phyloP scores from a whole-genome alignment of 1,140 invertebrate species.

The Pygmarrhopalites habei region DNA sequence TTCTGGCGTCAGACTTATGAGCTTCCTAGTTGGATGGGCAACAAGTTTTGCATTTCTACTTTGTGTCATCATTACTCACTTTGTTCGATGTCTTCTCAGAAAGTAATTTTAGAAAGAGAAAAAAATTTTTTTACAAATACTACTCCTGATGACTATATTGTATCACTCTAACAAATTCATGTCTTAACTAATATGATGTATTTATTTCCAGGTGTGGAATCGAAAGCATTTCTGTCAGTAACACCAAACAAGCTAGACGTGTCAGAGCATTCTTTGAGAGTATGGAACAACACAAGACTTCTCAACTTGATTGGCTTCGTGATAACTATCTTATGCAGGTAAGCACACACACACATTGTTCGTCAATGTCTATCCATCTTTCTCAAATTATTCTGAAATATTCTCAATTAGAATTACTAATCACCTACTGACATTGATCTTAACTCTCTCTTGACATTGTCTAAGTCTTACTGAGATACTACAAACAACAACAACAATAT shows the following conservation, averaged over 20 bases:
- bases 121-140: no score
- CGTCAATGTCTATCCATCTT: neutral
- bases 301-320: conserved; percentile 74
- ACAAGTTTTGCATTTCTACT: conserved; percentile 70
- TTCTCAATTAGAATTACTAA: no score
- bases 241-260: conserved; percentile 27
- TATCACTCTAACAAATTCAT: no score
- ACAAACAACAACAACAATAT: no score
- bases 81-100: conserved; percentile 59
- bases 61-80: conserved; percentile 67
- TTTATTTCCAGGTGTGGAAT: conserved; percentile 43
- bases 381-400: no score
- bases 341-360: conserved; percentile 29
- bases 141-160: neutral
- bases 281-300: conserved; percentile 81
- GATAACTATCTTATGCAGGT: conserved; percentile 89
- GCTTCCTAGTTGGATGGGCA: conserved; percentile 69
- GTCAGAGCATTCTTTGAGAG: conserved; percentile 61
- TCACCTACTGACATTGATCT: no score
- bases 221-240: conserved; percentile 13
- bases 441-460: no score
- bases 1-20: conserved; percentile 71
- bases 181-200: neutral
- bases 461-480: no score
- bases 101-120: conserved; percentile 55